Evolutionary conservation across 2,797 vertebrate genomes (phyloP), one percentile per base, ranked within the genome.

Genomic region (Acipenser transmontanus): DNA sequence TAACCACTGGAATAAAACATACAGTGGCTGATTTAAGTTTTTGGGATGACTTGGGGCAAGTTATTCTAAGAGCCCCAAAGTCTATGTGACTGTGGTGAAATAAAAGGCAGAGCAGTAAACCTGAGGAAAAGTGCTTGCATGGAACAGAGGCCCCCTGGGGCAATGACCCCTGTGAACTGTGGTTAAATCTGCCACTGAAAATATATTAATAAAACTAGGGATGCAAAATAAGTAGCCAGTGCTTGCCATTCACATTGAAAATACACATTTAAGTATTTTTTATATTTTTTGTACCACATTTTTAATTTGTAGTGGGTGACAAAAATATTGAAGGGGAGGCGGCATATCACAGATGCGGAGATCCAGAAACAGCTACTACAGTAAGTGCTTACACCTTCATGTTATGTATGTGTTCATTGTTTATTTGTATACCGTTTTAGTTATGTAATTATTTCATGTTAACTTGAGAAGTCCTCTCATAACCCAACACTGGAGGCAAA

Each of bases 101-200:
- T 88, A 90, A 90, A 91, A 89, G 88, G 85, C 83, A 79, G 86
- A 82, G 89, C 87, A 90, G 91, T 90, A 90, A 91, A 91, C 80
- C 83, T 72, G 69, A 62, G 70, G 64, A 62, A 71, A 64, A 59
- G 57, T 82, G 80, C 81, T 78, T 72, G 81, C 82, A 89, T 89
- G 87, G 89, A 89, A 86, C 85, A 76, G 71, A 80, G 85, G 77
- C 83, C 88, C 90, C 90, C 90, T 76, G 83, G 91, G 90, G 90
- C 89, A 79, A 88, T 88, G 88, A 88, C 84, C 88, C 89, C 87
- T 88, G 87, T 89, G 88, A 86, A 88, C 90, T 82, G 76, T 91
- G 89, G 90, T 90, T 92, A 92, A 91, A 91, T 91, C 88, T 87
- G 88, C 85, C 80, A 88, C 86, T 91, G 86, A 91, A 92, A 91